phyloP scores from a whole-genome alignment of 2,113 vertebrate species.

The Heterotis niloticus region DNA sequence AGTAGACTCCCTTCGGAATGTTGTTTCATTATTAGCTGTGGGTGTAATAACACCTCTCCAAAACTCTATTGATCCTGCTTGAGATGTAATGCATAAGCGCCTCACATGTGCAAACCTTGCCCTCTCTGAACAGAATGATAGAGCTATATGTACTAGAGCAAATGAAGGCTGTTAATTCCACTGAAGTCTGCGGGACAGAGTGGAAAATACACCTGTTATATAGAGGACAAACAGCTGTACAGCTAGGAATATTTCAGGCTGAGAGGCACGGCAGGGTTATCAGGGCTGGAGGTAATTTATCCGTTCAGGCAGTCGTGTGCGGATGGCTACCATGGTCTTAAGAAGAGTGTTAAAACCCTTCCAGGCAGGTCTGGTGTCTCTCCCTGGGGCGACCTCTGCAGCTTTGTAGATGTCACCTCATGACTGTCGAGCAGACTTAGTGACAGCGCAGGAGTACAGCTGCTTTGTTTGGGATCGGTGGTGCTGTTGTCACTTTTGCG shows the following conservation, averaged over 20 bases:
- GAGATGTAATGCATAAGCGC: constrained; percentile 57
- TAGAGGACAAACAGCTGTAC: constrained; percentile 28
- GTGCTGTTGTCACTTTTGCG: not conserved
- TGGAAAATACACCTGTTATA: constrained; percentile 46
- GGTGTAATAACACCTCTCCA: not conserved
- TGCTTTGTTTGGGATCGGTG: not conserved
- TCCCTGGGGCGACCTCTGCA: not conserved
- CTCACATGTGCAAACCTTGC: constrained; percentile 58
- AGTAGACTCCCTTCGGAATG: not conserved
- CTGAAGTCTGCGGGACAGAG: constrained; percentile 62
- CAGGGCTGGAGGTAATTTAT: not conserved
- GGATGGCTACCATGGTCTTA: too few relatives aligned
- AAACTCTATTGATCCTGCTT: constrained; percentile 34
- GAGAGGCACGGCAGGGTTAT: not conserved
- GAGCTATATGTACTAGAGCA: constrained; percentile 71
- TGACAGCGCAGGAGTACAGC: not conserved
- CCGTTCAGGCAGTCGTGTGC: not conserved
- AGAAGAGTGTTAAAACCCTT: not conserved
- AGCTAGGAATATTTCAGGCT: not conserved
- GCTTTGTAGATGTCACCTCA: not conserved
- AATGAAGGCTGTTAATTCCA: constrained; percentile 66
- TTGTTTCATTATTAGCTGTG: not conserved
- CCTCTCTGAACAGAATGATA: constrained; percentile 65
- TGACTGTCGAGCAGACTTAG: not conserved
- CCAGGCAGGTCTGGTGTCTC: not conserved